Conservation (phyloP, 1,140 invertebrate genomes). For the Drosophila miranda region DNA sequence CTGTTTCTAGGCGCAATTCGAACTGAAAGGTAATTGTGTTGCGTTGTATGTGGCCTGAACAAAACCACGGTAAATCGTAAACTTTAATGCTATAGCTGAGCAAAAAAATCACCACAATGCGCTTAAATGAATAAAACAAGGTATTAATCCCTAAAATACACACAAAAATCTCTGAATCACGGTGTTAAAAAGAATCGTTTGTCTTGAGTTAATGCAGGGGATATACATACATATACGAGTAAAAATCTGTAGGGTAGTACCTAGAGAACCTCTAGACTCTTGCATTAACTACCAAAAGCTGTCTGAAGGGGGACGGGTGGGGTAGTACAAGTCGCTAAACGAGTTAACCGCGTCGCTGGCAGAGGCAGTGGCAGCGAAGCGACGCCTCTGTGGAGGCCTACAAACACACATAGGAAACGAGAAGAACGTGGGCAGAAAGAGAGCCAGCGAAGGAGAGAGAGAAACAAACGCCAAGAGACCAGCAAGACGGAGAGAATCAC, state of each 20-base stretch:
- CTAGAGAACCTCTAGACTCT: too few relatives aligned
- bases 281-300: conserved; percentile 16
- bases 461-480: conserved; percentile 28
- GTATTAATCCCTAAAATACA: neutral
- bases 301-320: conserved; percentile 1
- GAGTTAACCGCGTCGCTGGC: conserved; percentile 48
- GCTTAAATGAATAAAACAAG: neutral
- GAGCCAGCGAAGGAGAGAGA: conserved; percentile 15
- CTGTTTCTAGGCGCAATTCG: too few relatives aligned
- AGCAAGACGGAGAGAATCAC: conserved; percentile 23
- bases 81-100: too few relatives aligned
- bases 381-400: conserved; percentile 64
- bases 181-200: too few relatives aligned
- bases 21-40: too few relatives aligned
- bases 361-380: conserved; percentile 11
- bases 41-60: too few relatives aligned
- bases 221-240: too few relatives aligned
- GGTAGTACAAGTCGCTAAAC: conserved; percentile 59
- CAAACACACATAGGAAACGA: conserved; percentile 49
- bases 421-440: conserved; percentile 31
- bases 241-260: too few relatives aligned
- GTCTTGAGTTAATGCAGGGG: too few relatives aligned
- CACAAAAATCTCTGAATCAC: too few relatives aligned
- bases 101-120: too few relatives aligned
- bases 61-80: too few relatives aligned